These are phyloP conservation scores for Physella acuta DNA, from an alignment of 1,140 invertebrate species.

Conservation along the genomic window DNA sequence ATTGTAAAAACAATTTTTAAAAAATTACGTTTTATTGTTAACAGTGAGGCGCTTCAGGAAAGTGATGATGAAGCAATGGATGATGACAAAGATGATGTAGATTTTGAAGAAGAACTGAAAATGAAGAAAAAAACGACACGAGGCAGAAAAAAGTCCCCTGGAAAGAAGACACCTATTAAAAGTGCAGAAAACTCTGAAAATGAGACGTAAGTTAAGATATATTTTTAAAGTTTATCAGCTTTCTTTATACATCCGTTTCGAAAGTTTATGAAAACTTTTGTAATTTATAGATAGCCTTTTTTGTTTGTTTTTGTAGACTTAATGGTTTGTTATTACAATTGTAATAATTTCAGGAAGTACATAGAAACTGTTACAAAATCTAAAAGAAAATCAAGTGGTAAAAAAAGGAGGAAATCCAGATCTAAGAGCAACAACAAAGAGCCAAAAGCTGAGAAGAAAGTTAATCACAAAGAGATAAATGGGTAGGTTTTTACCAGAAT, in stretches of 20 bases:
- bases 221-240: too few relatives aligned
- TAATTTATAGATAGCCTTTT: too few relatives aligned
- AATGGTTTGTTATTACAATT: too few relatives aligned
- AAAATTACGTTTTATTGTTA: neutral
- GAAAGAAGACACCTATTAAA: constrained; percentile 1
- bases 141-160: constrained; percentile 1
- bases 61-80: constrained; percentile 15
- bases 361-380: constrained; percentile 11
- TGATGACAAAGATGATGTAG: constrained; percentile 18
- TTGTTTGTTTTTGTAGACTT: too few relatives aligned
- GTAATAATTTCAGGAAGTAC: constrained; percentile 2
- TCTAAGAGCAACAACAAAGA: neutral
- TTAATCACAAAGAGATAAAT: too few relatives aligned
- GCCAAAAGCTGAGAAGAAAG: neutral
- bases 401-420: neutral
- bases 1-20: too few relatives aligned
- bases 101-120: constrained; percentile 22
- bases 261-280: too few relatives aligned
- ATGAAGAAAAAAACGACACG: constrained; percentile 21
- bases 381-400: constrained; percentile 16
- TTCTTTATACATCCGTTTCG: too few relatives aligned
- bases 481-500: too few relatives aligned
- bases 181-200: too few relatives aligned
- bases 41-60: neutral
- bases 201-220: too few relatives aligned